Percentiles rank a stretch among this genome's conserved stretches.
Conservation (phyloP, 2,888 invertebrate species). For the Phoenoteleia sp. region DNA sequence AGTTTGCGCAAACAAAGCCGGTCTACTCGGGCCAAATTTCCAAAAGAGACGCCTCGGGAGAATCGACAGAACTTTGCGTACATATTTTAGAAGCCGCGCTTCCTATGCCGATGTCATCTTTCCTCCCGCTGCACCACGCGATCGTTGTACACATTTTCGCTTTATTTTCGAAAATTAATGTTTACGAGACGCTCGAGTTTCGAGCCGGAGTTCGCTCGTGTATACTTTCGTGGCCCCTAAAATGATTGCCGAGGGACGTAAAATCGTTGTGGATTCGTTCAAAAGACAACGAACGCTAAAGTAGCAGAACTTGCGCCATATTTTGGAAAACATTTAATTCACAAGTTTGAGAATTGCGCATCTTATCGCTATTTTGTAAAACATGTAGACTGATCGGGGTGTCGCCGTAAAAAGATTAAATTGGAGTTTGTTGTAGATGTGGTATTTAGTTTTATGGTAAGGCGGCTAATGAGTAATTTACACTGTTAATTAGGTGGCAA, state of each 20-base stretch:
- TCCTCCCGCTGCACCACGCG: neutral
- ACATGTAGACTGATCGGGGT: too few species aligned
- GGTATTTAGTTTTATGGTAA: too few species aligned
- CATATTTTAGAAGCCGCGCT: slow-evolving; percentile 57
- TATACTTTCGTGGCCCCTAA: slow-evolving; percentile 39
- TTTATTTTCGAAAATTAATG: slow-evolving; percentile 61
- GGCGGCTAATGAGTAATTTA: too few species aligned
- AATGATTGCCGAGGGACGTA: slow-evolving; percentile 32
- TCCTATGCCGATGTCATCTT: slow-evolving; percentile 49
- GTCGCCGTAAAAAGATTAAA: too few species aligned
- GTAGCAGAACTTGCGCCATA: neutral
- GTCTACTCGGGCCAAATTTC: slow-evolving; percentile 59
- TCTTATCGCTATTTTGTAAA: too few species aligned
- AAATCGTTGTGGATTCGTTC: slow-evolving; percentile 13
- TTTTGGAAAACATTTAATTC: neutral
- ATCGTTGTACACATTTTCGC: slow-evolving; percentile 39
- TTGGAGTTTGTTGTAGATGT: too few species aligned
- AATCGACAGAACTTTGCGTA: slow-evolving; percentile 63
- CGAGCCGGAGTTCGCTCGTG: neutral
- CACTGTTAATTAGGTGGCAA: too few species aligned
- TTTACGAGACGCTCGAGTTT: slow-evolving; percentile 48
- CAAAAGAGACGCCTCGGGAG: slow-evolving; percentile 69
- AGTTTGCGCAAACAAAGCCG: slow-evolving; percentile 69
- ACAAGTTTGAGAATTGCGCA: too few species aligned
- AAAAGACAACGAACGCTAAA: neutral